phyloP scores from a whole-genome alignment of 2,113 vertebrate species.

The Xenopus tropicalis region UCB_Xtro_10.0 CM004448.2:14687501-14688000 shows the following conservation, averaged over 20 bases:
- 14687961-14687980: constrained; percentile 83
- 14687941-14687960: constrained; percentile 80
- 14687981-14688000: constrained; percentile 43
- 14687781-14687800: too few species aligned
- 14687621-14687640: too few species aligned
- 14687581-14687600: too few species aligned
- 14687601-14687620: too few species aligned
- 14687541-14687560: constrained; percentile 95
- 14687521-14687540: constrained; percentile 90
- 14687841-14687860: constrained; percentile 72
- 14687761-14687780: too few species aligned
- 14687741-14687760: too few species aligned
- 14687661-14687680: too few species aligned
- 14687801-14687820: too few species aligned
- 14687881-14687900: constrained; percentile 85
- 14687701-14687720: too few species aligned
- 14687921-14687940: constrained; percentile 87
- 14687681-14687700: too few species aligned
- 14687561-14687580: constrained; percentile 40
- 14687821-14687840: not conserved
- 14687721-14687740: too few species aligned
- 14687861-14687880: constrained; percentile 92
- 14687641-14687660: too few species aligned
- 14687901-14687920: constrained; percentile 69
- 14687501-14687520: constrained; percentile 92